Evolutionary conservation across 2,797 vertebrate genomes (phyloP), one percentile per base, ranked within the genome.

Genomic region (Helostoma temminkii): DNA sequence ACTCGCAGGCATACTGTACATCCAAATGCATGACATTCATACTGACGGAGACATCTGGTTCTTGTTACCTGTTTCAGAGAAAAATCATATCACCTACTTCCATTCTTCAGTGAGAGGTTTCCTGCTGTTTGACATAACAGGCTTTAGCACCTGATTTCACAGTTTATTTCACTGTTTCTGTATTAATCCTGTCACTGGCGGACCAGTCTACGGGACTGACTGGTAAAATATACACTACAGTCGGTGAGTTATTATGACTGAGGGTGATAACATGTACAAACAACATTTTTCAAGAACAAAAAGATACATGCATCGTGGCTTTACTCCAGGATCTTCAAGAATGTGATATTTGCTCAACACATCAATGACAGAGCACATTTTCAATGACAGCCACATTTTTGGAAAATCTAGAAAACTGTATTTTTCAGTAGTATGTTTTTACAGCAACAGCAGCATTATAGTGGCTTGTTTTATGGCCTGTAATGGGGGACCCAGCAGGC

Each of bases 1-100:
- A 32, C 67, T 62, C 62, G 70, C 34, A 59, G 54, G 76, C 74
- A 62, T 42, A 42, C 39, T n/a, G 14, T 39, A 36, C 50, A 37
- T 54, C n/a, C 25, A 66, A 48, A 83, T 46, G 62, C 56, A 67
- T 8, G 5, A 16, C 48, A 42, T 55, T 58, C 16, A 66, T 37
- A 42, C 49, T 34, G 42, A 69, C n/a, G 19, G 41, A 66, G 25
- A 50, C 90, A 91, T 87, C 74, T 93, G 92, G 74, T 85, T 54
- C 79, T 80, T 55, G 73, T 93, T 91, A 84, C 30, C 58, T 62
- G 68, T 64, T 82, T 37, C 43, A 60, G 76, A 68, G 22, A 26
- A 49, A 71, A 88, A 80, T 87, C 28, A 84, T 74, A 80, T 72
- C 74, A 56, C 53, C 46, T 69, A 64, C 54, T 58, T 78, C 52